These are phyloP conservation scores for Globodera ellingtonae DNA, from an alignment of 1,140 invertebrate genomes.

Conservation along the genomic window DNA sequence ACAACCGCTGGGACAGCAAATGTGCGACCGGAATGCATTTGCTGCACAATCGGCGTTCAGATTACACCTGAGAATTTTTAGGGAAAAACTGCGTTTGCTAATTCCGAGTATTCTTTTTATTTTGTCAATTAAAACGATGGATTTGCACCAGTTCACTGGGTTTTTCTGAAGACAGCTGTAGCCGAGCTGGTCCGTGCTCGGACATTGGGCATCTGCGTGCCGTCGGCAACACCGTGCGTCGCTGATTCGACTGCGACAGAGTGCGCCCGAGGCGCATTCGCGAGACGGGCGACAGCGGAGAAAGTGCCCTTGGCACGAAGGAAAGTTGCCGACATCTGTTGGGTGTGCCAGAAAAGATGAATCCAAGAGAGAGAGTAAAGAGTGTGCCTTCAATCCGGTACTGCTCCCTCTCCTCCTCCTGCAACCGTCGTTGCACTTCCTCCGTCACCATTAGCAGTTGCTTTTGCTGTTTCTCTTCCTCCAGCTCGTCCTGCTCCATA, in stretches of 20 bases:
- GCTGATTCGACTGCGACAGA: not conserved
- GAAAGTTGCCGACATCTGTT: not conserved
- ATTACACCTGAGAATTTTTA: slow-evolving; percentile 24
- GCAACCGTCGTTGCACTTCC: not conserved
- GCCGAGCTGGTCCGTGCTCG: slow-evolving; percentile 5
- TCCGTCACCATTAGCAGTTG: not conserved
- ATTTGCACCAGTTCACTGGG: slow-evolving; percentile 30
- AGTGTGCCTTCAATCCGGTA: not conserved
- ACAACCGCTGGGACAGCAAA: slow-evolving; percentile 36
- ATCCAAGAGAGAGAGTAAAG: not conserved
- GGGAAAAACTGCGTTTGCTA: not conserved
- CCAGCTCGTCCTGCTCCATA: not conserved
- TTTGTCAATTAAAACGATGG: too few relatives aligned
- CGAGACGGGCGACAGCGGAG: not conserved
- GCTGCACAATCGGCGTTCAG: slow-evolving; percentile 26
- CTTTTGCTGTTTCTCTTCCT: not conserved
- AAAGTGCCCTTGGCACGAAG: not conserved
- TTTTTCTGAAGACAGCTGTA: slow-evolving; percentile 32
- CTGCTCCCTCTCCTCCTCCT: not conserved
- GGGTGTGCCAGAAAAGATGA: not conserved
- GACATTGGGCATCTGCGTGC: not conserved
- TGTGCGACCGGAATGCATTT: slow-evolving; percentile 30
- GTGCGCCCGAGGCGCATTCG: not conserved
- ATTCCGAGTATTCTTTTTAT: not conserved
- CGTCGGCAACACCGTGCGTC: not conserved